Percentiles rank a stretch among this genome's conserved stretches.
Conservation (phyloP, 2,888 invertebrate genomes). For the Mantis religiosa region DNA sequence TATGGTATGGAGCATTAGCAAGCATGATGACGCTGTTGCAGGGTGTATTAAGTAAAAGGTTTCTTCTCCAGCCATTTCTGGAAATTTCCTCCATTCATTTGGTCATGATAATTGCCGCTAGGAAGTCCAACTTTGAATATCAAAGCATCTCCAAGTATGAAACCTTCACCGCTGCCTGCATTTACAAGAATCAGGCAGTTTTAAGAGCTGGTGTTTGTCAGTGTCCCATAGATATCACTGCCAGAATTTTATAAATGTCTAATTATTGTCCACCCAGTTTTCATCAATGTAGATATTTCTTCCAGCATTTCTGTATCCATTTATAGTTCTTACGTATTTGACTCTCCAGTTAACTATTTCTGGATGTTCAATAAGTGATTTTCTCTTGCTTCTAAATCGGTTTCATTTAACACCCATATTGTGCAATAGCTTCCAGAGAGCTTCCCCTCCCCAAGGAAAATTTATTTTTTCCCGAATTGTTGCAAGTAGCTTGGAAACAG, state of each 20-base stretch:
- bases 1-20: not conserved
- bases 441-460: too few species aligned
- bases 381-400: not conserved
- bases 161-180: not conserved
- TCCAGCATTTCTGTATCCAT: too few species aligned
- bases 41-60: too few species aligned
- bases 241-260: not conserved
- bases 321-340: not conserved
- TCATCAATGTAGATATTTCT: too few species aligned
- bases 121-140: not conserved
- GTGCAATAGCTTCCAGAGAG: not conserved
- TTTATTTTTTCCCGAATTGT: too few species aligned
- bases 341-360: not conserved
- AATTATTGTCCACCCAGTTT: not conserved
- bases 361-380: not conserved
- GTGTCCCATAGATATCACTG: not conserved
- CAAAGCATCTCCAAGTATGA: not conserved
- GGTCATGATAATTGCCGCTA: not conserved
- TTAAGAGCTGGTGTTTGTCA: not conserved
- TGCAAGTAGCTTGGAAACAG: too few species aligned
- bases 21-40: not conserved
- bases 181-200: too few species aligned
- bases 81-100: too few species aligned
- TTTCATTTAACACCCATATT: not conserved
- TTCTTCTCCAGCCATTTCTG: not conserved